These are phyloP conservation scores for Dolomedes plantarius DNA, from an alignment of 2,888 invertebrate genomes.

Conservation along the genomic window DNA sequence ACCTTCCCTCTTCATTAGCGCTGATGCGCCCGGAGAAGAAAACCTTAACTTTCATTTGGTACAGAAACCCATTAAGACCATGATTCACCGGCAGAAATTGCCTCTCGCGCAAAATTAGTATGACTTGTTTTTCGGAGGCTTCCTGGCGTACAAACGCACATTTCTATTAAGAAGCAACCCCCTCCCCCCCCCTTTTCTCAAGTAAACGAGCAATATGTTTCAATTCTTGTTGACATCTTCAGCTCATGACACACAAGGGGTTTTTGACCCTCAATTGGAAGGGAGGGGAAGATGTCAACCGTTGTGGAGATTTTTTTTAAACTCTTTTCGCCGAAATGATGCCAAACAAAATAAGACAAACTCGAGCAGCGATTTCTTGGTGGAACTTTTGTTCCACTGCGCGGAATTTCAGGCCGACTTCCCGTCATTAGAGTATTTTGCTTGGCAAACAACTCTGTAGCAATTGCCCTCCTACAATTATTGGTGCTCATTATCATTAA, in stretches of 20 bases:
- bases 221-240: slow-evolving; percentile 29
- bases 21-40: too few relatives aligned
- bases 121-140: neutral
- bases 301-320: neutral
- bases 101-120: neutral
- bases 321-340: slow-evolving; percentile 2
- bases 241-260: slow-evolving; percentile 10
- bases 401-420: slow-evolving; percentile 4
- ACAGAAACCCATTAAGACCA: neutral
- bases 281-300: neutral
- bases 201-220: slow-evolving; percentile 23
- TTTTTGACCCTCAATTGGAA: slow-evolving; percentile 33
- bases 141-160: neutral
- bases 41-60: too few relatives aligned
- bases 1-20: too few relatives aligned
- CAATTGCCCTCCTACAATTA: slow-evolving; percentile 53
- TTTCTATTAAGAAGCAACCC: slow-evolving; percentile 6
- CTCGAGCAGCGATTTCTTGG: slow-evolving; percentile 20
- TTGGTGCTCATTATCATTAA: slow-evolving; percentile 61
- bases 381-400: neutral
- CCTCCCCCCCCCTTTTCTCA: neutral
- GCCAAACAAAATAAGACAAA: slow-evolving; percentile 16
- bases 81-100: neutral
- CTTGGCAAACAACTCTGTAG: slow-evolving; percentile 30
- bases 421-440: slow-evolving; percentile 58